Conservation (phyloP, 1,140 invertebrate genomes). For the Lethrus apterus region DNA sequence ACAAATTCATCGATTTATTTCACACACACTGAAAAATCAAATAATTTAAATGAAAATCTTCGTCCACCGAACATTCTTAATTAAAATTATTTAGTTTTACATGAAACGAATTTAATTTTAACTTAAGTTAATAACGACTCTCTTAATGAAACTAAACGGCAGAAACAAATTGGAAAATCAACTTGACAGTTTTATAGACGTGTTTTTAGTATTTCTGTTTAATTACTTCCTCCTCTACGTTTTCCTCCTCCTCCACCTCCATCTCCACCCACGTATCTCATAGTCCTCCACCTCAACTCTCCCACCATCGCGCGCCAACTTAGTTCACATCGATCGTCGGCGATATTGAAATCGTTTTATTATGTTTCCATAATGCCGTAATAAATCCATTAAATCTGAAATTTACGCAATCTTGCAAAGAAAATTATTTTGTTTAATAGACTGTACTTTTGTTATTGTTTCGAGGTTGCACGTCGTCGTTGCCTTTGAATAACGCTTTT, state of each 20-base stretch:
- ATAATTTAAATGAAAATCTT: too few species aligned
- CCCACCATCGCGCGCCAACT: slow-evolving; percentile 10
- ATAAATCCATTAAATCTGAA: slow-evolving; percentile 12
- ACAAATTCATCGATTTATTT: too few species aligned
- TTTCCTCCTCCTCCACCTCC: too few species aligned
- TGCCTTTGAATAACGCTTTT: slow-evolving; percentile 1
- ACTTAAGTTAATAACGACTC: too few species aligned
- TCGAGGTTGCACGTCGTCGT: too few species aligned
- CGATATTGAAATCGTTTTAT: slow-evolving; percentile 14
- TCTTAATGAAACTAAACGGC: slow-evolving; percentile 8
- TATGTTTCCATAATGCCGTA: slow-evolving; percentile 12
- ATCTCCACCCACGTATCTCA: too few species aligned
- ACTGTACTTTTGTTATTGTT: slow-evolving; percentile 6
- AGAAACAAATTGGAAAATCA: slow-evolving; percentile 10
- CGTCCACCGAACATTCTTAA: too few species aligned
- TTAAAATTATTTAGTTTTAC: too few species aligned
- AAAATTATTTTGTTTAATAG: slow-evolving; percentile 5
- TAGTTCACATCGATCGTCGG: slow-evolving; percentile 9
- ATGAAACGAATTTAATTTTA: too few species aligned
- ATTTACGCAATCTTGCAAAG: slow-evolving; percentile 11
- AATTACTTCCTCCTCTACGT: slow-evolving; percentile 12
- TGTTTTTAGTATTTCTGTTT: slow-evolving; percentile 14
- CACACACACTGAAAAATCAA: too few species aligned
- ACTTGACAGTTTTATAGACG: slow-evolving; percentile 6
- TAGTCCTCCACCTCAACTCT: too few species aligned